Conservation (phyloP, 2,113 vertebrate genomes). For the Aplodontia rufa region DNA sequence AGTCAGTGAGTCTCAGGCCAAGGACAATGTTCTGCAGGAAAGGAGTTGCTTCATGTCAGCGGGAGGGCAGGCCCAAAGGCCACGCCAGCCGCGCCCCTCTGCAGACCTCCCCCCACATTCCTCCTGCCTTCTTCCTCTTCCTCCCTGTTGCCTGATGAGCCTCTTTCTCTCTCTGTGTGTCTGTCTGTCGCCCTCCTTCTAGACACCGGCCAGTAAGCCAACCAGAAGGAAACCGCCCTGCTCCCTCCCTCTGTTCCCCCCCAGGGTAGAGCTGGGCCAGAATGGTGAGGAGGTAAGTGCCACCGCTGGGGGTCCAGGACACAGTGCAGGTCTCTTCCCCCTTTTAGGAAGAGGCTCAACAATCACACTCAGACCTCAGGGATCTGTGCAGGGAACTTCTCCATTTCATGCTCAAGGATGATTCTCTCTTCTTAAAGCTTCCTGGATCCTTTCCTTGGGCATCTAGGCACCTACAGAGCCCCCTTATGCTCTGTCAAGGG, state of each 20-base stretch:
- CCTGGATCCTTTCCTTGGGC: background rate
- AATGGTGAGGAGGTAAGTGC: constrained; percentile 87
- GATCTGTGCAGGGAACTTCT: background rate
- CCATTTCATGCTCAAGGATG: too few relatives aligned
- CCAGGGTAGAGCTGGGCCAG: constrained; percentile 83
- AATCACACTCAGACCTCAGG: background rate
- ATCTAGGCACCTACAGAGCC: background rate
- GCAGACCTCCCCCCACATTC: background rate
- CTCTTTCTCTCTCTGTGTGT: constrained; percentile 66
- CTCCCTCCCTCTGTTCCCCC: constrained; percentile 84
- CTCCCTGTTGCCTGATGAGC: constrained; percentile 66
- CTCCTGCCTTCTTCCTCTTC: background rate
- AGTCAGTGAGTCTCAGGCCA: background rate
- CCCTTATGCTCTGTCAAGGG: background rate
- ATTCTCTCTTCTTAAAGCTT: background rate
- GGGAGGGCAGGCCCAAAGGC: too few relatives aligned
- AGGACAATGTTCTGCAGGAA: background rate
- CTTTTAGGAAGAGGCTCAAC: background rate
- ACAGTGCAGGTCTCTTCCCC: background rate
- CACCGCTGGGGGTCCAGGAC: fast-evolving
- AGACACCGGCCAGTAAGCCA: constrained; percentile 85
- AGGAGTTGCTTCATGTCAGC: too few relatives aligned
- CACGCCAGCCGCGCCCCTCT: too few relatives aligned
- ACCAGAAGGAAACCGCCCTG: constrained; percentile 87
- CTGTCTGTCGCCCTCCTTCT: constrained; percentile 75